phyloP scores from a whole-genome alignment of 1,140 invertebrate species.

The Diploscapter pachys region DNA sequence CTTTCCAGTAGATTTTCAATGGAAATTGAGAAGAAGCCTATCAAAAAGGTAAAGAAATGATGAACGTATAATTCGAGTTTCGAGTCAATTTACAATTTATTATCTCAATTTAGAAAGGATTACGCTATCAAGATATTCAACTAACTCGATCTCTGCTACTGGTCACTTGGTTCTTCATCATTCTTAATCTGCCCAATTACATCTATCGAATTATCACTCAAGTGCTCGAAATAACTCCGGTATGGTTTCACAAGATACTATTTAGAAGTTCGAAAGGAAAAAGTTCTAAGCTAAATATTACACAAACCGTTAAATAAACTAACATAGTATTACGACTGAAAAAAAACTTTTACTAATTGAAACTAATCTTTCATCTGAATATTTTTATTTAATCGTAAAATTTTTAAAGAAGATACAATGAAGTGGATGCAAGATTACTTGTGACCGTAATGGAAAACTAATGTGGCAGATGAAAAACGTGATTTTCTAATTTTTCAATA shows the following conservation, averaged over 20 bases:
- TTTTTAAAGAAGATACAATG: too few relatives aligned
- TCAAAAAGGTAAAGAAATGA: not conserved
- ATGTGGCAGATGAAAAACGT: too few relatives aligned
- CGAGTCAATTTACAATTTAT: not conserved
- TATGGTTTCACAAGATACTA: conserved; percentile 10
- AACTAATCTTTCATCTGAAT: too few relatives aligned
- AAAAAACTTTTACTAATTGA: too few relatives aligned
- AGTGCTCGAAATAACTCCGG: conserved; percentile 36
- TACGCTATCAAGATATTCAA: conserved; percentile 53
- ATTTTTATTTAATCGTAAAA: too few relatives aligned
- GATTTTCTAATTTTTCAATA: too few relatives aligned
- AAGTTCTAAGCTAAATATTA: conserved; percentile 9
- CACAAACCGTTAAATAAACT: not conserved
- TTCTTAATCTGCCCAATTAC: conserved; percentile 57
- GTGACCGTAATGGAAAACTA: too few relatives aligned
- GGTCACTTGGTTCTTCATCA: conserved; percentile 57
- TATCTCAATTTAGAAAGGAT: conserved; percentile 10
- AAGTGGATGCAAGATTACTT: too few relatives aligned
- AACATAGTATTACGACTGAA: too few relatives aligned
- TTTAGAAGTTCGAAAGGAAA: not conserved
- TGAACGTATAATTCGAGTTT: not conserved
- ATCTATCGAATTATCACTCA: conserved; percentile 46
- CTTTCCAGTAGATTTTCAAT: conserved; percentile 26
- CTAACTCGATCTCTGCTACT: conserved; percentile 55
- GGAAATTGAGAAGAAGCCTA: conserved; percentile 15